Conservation (phyloP, 2,797 vertebrate species). For the Chaetodon trifasciatus region DNA sequence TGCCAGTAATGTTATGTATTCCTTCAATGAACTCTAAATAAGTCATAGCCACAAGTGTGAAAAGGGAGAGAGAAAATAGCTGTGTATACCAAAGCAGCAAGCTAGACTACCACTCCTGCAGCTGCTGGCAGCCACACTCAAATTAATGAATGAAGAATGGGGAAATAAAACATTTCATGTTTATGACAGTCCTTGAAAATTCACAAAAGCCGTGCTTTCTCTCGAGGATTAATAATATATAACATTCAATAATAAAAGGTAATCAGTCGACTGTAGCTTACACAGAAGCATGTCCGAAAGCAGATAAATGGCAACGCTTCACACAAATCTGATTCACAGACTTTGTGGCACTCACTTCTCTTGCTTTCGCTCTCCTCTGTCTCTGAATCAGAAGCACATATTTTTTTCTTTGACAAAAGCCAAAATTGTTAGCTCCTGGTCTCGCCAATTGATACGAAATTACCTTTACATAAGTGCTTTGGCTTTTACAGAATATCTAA, state of each 20-base stretch:
- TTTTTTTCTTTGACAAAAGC: conserved; percentile 50
- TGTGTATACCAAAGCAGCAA: conserved; percentile 56
- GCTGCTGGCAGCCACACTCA: conserved; percentile 66
- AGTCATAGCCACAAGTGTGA: conserved; percentile 77
- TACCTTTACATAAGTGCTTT: conserved; percentile 32
- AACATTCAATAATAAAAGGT: conserved; percentile 80
- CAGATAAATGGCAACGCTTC: conserved; percentile 58
- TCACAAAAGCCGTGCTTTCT: conserved; percentile 67
- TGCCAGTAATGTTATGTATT: conserved; percentile 77
- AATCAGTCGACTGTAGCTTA: conserved; percentile 72
- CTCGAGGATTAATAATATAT: conserved; percentile 79
- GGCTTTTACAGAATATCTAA: conserved; percentile 36
- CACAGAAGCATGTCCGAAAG: conserved; percentile 63
- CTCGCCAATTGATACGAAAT: conserved; percentile 57
- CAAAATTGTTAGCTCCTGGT: conserved; percentile 47
- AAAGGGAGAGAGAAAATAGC: conserved; percentile 54
- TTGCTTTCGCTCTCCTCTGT: conserved; percentile 43
- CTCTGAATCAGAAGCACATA: conserved; percentile 32
- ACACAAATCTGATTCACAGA: conserved; percentile 37
- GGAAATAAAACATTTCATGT: conserved; percentile 78
- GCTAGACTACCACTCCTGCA: conserved; percentile 46
- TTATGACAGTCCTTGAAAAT: conserved; percentile 79
- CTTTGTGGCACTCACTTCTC: not conserved
- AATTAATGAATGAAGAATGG: conserved; percentile 74
- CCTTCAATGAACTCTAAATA: conserved; percentile 82